A percentile compares a stretch with the other conserved stretches of the same genome.
Evolutionary conservation across 2,113 vertebrate species (phyloP).

Genomic region (Donacobius atricapilla): DNA sequence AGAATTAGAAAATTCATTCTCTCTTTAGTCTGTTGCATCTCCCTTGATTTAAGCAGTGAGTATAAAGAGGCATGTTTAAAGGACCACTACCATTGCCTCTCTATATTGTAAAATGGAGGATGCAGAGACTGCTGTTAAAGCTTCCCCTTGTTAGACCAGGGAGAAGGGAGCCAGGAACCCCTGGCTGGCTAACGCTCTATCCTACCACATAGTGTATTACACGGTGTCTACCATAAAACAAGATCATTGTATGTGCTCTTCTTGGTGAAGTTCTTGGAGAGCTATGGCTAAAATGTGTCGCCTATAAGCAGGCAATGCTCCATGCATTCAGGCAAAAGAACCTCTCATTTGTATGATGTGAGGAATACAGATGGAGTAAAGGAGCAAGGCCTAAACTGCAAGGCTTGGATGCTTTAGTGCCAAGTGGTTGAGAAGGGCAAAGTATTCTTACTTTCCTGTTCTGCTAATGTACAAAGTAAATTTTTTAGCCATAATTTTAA

Average conservation of each 20-base stretch:
- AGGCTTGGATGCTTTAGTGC: background rate
- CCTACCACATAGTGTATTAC: background rate
- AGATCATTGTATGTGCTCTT: background rate
- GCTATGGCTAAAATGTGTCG: background rate
- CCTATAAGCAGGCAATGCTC: background rate
- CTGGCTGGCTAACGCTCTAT: background rate
- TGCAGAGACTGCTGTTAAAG: background rate
- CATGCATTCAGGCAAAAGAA: background rate
- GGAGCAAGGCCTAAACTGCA: background rate
- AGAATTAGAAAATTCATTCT: background rate
- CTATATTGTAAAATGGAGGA: background rate
- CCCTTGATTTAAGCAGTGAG: background rate
- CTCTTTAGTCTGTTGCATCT: background rate
- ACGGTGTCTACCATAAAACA: background rate
- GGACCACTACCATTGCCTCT: background rate
- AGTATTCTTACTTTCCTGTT: background rate
- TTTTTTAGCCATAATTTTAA: background rate
- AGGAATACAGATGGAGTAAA: background rate
- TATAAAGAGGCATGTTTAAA: background rate
- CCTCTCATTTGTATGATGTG: fast-evolving
- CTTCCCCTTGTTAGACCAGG: background rate
- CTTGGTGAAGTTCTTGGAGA: background rate
- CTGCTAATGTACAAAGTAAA: background rate
- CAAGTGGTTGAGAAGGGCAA: background rate
- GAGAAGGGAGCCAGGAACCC: background rate